Percentiles rank a stretch among this genome's conserved stretches.
Evolutionary conservation across 2,113 vertebrate species (phyloP).

Genomic region (Rynchops niger): DNA sequence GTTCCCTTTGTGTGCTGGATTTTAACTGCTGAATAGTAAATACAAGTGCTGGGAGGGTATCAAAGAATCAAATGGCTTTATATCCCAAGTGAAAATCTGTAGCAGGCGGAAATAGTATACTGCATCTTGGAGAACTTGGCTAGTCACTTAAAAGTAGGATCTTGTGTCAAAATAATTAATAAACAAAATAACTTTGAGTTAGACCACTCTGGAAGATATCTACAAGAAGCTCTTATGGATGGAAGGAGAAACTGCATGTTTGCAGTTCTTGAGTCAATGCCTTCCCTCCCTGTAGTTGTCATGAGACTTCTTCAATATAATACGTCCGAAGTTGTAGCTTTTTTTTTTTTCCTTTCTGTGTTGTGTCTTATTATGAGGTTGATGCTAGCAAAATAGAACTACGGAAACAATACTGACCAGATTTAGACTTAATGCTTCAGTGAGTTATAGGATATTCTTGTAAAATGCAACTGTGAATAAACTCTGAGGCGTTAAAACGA

Average conservation of each 20-base stretch:
- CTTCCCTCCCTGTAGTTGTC: background rate
- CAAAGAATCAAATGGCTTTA: background rate
- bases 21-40: slow-evolving; percentile 18
- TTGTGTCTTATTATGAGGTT: background rate
- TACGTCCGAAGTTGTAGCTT: background rate
- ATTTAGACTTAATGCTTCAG: background rate
- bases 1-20: slow-evolving; percentile 17
- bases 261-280: background rate
- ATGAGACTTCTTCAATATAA: background rate
- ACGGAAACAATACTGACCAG: background rate
- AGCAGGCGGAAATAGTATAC: background rate
- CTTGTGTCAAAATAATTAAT: background rate
- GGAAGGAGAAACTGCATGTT: background rate
- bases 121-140: background rate
- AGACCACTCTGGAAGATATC: background rate
- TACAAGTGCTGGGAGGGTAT: background rate
- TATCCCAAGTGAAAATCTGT: background rate
- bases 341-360: background rate
- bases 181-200: background rate
- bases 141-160: background rate
- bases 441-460: background rate
- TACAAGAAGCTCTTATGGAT: background rate
- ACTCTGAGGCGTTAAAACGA: background rate
- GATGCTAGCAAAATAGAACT: background rate
- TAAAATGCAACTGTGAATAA: background rate